Base-by-base conservation (phyloP, 2,113 vertebrate genomes). In the Crotalus tigris region DNA sequence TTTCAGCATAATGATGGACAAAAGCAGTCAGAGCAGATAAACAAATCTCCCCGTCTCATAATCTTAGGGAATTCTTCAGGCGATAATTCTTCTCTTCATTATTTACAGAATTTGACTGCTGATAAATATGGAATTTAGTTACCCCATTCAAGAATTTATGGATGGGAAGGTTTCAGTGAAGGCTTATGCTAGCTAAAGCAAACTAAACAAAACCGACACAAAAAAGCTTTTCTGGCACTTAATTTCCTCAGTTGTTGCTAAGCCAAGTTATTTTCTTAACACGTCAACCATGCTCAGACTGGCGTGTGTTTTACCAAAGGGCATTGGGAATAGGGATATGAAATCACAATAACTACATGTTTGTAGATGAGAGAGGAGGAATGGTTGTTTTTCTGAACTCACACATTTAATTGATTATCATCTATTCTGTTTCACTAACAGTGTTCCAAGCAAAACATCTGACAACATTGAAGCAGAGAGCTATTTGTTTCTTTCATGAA, bases 271-370 rank as follows among this genome's bases (percentile, higher is more conserved):
- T 95, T 96, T 95, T 94, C 92, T 46, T 92, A 94, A 96, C 93
- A 95, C 94, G 93, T 93, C 95, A 95, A 91, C 94, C 90, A 90
- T 87, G 93, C 87, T 95, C 95, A 61, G 93, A 96, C 94, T 94
- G 96, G 94, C 89, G 44, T 95, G 92, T 91, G 87, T 91, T 95
- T 96, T 90, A 96, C 95, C 87, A 96, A 96, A 92, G 94, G 96
- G 94, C 92, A 85, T 81, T 96, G 95, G 94, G 97, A 97, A 96
- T 91, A 95, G 91, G 7, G 88, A 94, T 55, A 95, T 91, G 94
- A 95, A 96, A 93, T 93, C n/a, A 95, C 5, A 85, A 95, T 93
- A 96, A 91, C 61, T 92, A 90, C 90, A 90, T 59, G 26, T 85
- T 94, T 94, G 90, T 89, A 4, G 92, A 94, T 94, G 93, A 90